Evolutionary conservation across 1,140 invertebrate species (phyloP).

Genomic region (Schlechtendalia chinensis): DNA sequence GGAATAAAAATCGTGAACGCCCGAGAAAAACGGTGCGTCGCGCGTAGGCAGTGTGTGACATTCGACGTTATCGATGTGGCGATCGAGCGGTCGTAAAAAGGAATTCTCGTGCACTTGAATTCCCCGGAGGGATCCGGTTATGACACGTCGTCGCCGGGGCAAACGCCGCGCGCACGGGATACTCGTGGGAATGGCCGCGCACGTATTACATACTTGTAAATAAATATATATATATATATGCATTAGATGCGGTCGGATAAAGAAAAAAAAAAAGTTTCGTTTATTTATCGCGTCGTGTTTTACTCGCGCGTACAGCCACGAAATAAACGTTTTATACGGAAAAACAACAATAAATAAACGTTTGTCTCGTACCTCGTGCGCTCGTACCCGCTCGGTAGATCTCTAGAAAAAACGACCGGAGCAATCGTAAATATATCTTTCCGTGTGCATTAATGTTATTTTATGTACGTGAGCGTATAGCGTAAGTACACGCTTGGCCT

Average conservation of each 20-base stretch:
- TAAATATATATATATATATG: no score
- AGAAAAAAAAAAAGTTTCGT: conserved; percentile 41
- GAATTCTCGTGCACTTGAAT: conserved; percentile 39
- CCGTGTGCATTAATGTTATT: no score
- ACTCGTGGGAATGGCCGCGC: conserved; percentile 38
- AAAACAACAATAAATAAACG: conserved; percentile 14
- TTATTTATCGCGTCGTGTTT: conserved; percentile 22
- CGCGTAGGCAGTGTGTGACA: background rate
- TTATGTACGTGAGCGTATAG: no score
- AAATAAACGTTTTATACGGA: conserved; percentile 34
- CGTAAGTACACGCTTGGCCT: no score
- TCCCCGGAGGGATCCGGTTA: conserved; percentile 37
- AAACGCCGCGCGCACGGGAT: conserved; percentile 11
- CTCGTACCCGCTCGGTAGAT: background rate
- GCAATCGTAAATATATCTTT: conserved; percentile 6
- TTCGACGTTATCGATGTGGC: conserved; percentile 5
- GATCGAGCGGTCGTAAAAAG: background rate
- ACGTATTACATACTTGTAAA: no score
- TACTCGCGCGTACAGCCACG: conserved; percentile 42
- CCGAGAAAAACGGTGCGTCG: background rate
- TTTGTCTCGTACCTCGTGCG: conserved; percentile 18
- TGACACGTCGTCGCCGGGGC: conserved; percentile 37
- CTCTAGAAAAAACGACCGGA: background rate
- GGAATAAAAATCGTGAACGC: background rate
- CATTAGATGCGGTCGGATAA: conserved; percentile 36